phyloP scores from a whole-genome alignment of 2,888 invertebrate genomes.

The Pediacus dermestoides region DNA sequence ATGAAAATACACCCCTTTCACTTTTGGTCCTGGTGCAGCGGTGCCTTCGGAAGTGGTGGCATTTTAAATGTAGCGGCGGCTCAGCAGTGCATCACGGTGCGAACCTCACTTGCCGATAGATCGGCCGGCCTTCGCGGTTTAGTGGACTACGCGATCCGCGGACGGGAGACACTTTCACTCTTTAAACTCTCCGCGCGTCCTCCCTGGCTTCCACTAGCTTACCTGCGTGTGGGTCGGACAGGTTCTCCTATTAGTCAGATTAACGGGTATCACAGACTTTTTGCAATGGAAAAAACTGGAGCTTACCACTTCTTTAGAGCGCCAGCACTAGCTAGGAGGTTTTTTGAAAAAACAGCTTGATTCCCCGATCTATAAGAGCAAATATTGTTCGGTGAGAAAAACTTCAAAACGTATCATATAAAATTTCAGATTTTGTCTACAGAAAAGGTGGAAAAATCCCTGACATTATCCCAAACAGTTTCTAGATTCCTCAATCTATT shows the following conservation, averaged over 20 bases:
- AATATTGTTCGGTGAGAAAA: no score
- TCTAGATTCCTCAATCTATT: no score
- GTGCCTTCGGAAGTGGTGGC: slow-evolving; percentile 24
- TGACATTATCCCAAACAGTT: no score
- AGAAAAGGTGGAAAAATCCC: no score
- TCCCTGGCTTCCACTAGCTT: slow-evolving; percentile 4
- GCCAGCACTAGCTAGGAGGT: no score
- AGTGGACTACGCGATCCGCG: slow-evolving; percentile 23
- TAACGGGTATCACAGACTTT: no score
- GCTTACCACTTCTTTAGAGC: no score
- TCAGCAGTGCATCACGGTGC: slow-evolving; percentile 9
- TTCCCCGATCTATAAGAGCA: no score
- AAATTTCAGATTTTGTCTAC: no score
- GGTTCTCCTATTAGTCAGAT: slow-evolving; percentile 9
- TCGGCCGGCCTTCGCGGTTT: slow-evolving; percentile 29
- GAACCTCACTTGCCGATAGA: slow-evolving; percentile 29
- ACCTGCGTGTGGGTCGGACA: slow-evolving; percentile 22
- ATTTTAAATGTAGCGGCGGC: slow-evolving; percentile 24
- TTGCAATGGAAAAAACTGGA: no score
- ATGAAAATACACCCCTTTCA: slow-evolving; percentile 30
- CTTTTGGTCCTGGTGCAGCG: slow-evolving; percentile 23
- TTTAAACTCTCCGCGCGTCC: slow-evolving; percentile 22
- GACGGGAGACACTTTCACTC: slow-evolving; percentile 32
- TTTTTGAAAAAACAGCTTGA: no score
- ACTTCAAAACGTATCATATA: no score